Evolutionary conservation across 2,888 invertebrate species (phyloP).

Genomic region (Oligia fasciuncula): DNA sequence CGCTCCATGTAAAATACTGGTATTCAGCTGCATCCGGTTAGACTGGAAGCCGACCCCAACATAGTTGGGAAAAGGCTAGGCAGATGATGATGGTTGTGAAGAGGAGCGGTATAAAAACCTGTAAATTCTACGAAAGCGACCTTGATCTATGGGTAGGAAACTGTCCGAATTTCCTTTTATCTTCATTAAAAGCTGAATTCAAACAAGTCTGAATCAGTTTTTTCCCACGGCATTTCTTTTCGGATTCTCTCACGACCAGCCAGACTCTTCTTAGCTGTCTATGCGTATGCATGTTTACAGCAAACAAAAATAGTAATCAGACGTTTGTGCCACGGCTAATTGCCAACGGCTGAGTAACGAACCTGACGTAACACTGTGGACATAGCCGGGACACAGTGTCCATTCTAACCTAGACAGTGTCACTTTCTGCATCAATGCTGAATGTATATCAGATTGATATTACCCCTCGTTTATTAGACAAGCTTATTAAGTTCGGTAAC

Average conservation of each 20-base stretch:
- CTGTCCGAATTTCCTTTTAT: not conserved
- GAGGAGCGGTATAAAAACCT: not conserved
- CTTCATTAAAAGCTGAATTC: not conserved
- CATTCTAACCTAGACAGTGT: conserved; percentile 45
- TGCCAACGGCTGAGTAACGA: conserved; percentile 74
- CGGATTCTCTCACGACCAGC: conserved; percentile 27
- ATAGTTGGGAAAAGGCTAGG: no score
- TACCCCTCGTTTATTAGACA: no score
- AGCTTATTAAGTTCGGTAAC: no score
- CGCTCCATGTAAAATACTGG: no score
- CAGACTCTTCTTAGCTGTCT: conserved; percentile 51
- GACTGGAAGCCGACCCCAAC: no score
- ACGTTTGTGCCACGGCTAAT: conserved; percentile 75
- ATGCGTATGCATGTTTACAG: conserved; percentile 68
- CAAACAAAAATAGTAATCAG: conserved; percentile 76
- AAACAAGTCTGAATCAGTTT: not conserved
- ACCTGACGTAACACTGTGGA: conserved; percentile 62
- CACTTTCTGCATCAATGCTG: conserved; percentile 28
- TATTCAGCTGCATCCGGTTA: no score
- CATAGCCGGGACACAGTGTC: conserved; percentile 27
- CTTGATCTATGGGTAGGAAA: no score
- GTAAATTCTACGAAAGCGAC: not conserved
- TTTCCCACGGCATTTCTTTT: conserved; percentile 44
- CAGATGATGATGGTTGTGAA: not conserved
- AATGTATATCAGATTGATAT: not conserved